Conservation (phyloP, 2,113 vertebrate species). For the Brienomyrus brachyistius region DNA sequence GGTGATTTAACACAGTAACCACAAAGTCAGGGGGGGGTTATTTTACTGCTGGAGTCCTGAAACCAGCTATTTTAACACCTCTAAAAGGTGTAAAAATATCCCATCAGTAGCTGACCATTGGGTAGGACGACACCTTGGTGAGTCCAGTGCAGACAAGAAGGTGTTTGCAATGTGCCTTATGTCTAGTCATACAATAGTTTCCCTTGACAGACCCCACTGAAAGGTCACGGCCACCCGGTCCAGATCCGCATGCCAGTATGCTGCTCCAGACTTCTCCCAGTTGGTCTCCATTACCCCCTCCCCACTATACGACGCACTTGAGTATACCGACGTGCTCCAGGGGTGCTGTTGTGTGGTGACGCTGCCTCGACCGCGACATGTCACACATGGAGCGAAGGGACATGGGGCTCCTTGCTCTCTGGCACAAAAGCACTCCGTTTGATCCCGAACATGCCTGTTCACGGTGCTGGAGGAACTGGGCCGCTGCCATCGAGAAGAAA, state of each 20-base stretch:
- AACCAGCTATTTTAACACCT: conserved; percentile 3
- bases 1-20: background rate
- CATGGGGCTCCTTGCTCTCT: background rate
- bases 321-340: background rate
- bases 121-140: background rate
- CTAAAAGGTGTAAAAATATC: conserved; percentile 11
- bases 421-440: background rate
- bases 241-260: background rate
- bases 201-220: background rate
- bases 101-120: background rate
- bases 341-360: background rate
- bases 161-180: background rate
- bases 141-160: background rate
- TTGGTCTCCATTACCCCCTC: background rate
- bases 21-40: background rate
- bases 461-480: background rate
- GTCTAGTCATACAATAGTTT: background rate
- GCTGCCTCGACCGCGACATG: background rate
- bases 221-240: background rate
- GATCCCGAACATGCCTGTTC: background rate
- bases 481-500: conserved; percentile 5
- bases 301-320: background rate
- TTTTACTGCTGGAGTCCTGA: background rate
- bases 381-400: background rate
- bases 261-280: background rate